Conservation (phyloP, 2,797 vertebrate genomes). For the Hydrophis major region DNA sequence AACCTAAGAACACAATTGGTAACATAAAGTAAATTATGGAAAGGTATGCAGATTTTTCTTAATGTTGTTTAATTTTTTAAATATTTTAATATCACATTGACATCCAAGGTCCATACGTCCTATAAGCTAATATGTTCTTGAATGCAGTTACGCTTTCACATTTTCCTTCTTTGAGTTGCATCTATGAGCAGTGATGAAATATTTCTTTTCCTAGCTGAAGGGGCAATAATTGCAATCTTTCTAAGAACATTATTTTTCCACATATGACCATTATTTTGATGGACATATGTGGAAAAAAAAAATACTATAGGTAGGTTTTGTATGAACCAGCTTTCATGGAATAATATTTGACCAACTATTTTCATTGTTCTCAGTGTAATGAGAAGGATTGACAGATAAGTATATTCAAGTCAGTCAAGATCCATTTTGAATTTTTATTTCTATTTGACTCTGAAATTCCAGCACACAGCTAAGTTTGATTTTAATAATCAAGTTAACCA, state of each 20-base stretch:
- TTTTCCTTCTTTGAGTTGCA: not conserved
- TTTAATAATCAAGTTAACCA: not conserved
- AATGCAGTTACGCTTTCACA: slow-evolving; percentile 18
- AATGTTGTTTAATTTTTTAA: not conserved
- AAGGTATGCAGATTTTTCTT: not conserved
- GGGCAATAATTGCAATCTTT: not conserved
- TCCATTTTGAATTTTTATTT: not conserved
- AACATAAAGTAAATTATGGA: slow-evolving; percentile 3
- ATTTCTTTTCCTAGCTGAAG: not conserved
- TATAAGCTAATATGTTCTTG: slow-evolving; percentile 16
- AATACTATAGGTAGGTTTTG: no score
- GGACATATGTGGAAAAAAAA: not conserved
- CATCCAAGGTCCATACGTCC: not conserved
- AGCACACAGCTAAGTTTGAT: not conserved
- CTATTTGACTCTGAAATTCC: not conserved
- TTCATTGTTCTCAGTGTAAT: not conserved
- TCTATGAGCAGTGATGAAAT: not conserved
- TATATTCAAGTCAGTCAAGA: not conserved
- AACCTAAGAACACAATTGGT: slow-evolving; percentile 72
- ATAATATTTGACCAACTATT: not conserved
- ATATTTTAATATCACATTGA: not conserved
- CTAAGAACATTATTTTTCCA: not conserved
- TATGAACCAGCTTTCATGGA: not conserved
- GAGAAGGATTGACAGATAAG: not conserved
- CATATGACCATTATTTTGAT: not conserved